A percentile compares a stretch with the other conserved stretches of the same genome.
Evolutionary conservation across 2,113 vertebrate species (phyloP).

Genomic region (Heterochromis multidens): DNA sequence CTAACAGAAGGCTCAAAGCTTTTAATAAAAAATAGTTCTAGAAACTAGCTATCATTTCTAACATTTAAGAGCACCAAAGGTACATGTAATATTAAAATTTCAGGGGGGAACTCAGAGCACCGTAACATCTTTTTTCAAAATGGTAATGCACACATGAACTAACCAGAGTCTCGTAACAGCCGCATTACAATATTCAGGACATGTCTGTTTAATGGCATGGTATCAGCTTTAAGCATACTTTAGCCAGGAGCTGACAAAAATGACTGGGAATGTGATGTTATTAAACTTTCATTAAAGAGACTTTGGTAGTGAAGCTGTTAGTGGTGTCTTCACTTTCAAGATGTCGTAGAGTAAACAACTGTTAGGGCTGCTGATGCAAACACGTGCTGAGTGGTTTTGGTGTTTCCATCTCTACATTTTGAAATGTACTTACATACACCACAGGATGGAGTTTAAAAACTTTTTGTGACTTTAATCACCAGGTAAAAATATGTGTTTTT

Average conservation of each 20-base stretch:
- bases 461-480: no score
- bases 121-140: neutral
- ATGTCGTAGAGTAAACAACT: neutral
- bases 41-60: neutral
- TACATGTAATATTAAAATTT: neutral
- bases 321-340: neutral
- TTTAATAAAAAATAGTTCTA: neutral
- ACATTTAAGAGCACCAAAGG: neutral
- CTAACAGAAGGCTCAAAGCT: neutral
- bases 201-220: neutral
- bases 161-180: neutral
- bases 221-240: neutral
- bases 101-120: neutral
- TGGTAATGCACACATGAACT: neutral
- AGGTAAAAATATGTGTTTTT: no score
- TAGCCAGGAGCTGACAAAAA: neutral
- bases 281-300: conserved; percentile 26
- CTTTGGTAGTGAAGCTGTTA: neutral
- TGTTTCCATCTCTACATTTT: neutral
- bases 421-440: no score
- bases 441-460: neutral
- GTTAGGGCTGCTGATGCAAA: neutral
- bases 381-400: neutral
- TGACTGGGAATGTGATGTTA: conserved; percentile 2
- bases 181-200: conserved; percentile 17